These are phyloP conservation scores for Acleris sparsana DNA, from an alignment of 2,888 invertebrate species.

Conservation along the genomic window DNA sequence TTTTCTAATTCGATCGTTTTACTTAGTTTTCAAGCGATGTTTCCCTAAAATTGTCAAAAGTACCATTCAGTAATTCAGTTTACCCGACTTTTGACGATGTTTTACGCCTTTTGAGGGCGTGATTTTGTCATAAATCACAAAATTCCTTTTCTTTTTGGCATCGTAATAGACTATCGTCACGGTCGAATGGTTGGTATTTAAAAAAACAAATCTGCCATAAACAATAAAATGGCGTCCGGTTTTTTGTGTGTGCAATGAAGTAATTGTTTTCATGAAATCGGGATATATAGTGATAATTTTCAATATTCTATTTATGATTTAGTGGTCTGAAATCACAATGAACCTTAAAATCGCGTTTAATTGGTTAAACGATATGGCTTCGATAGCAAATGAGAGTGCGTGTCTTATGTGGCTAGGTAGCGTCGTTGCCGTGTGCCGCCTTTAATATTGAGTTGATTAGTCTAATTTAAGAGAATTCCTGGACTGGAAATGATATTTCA, in stretches of 20 bases:
- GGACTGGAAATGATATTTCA: constrained; percentile 47
- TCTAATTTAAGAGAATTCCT: constrained; percentile 58
- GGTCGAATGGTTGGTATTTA: constrained; percentile 31
- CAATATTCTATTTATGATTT: constrained; percentile 42
- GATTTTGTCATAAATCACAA: constrained; percentile 24
- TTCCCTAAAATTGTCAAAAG: background rate
- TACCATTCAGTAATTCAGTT: background rate
- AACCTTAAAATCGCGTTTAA: constrained; percentile 46
- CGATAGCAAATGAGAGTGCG: constrained; percentile 61
- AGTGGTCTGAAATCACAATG: constrained; percentile 46
- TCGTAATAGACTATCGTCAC: constrained; percentile 29
- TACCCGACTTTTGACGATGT: background rate
- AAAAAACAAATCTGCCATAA: constrained; percentile 68
- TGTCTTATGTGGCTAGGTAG: constrained; percentile 70
- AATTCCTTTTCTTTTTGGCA: constrained; percentile 20
- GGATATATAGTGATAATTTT: constrained; percentile 50
- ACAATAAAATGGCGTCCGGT: constrained; percentile 83
- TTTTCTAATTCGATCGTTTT: too few relatives aligned
- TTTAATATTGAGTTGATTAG: constrained; percentile 67
- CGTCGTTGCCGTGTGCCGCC: constrained; percentile 79
- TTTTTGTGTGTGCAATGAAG: constrained; percentile 82
- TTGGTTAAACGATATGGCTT: constrained; percentile 43
- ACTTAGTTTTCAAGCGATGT: too few relatives aligned
- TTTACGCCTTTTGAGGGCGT: background rate
- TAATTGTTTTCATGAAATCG: constrained; percentile 74